These are phyloP conservation scores for Sceloporus undulatus DNA, from an alignment of 2,113 vertebrate species.

Conservation along the genomic window DNA sequence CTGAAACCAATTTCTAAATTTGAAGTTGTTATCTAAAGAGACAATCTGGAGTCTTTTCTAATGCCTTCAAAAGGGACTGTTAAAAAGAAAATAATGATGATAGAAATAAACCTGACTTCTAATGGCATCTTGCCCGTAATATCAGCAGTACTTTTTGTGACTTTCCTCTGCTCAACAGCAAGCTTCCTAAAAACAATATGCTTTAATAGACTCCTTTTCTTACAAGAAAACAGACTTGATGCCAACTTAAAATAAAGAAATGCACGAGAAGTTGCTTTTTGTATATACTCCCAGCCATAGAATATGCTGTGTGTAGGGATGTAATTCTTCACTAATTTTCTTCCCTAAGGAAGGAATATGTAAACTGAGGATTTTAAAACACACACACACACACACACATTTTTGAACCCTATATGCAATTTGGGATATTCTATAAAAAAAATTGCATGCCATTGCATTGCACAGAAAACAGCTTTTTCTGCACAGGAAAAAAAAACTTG, in stretches of 20 bases:
- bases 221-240: constrained; percentile 12
- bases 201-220: constrained; percentile 32
- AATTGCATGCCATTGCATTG: too few relatives aligned
- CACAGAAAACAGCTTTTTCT: too few relatives aligned
- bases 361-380: constrained; percentile 22
- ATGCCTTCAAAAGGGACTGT: constrained; percentile 36
- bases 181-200: constrained; percentile 24
- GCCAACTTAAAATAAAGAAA: constrained; percentile 33
- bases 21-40: constrained; percentile 53
- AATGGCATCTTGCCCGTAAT: background rate
- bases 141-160: constrained; percentile 30
- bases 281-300: constrained; percentile 17
- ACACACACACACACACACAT: too few relatives aligned
- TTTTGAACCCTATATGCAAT: too few relatives aligned
- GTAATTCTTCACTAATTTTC: background rate
- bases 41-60: constrained; percentile 49
- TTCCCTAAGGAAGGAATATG: too few relatives aligned
- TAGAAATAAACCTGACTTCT: constrained; percentile 33
- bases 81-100: constrained; percentile 37
- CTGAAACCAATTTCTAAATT: constrained; percentile 53
- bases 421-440: too few relatives aligned
- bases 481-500: too few relatives aligned
- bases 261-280: constrained; percentile 21
- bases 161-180: constrained; percentile 28
- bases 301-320: background rate